Base-by-base conservation (phyloP, 2,797 vertebrate species). In the Lutjanus argentimaculatus region DNA sequence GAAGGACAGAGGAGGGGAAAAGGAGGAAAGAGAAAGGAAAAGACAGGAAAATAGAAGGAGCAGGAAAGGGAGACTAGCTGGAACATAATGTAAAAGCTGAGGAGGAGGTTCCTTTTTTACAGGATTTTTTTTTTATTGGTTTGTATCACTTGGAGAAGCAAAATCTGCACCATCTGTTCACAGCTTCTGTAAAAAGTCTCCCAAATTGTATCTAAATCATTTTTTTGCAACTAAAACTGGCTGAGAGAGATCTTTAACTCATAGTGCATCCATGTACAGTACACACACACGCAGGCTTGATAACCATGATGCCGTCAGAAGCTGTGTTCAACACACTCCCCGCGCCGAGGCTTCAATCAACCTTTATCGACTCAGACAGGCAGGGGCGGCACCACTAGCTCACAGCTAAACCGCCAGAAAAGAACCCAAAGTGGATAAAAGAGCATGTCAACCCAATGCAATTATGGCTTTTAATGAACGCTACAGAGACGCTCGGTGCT, bases 381-480 rank as follows among this genome's bases (percentile, higher is more conserved):
- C 82, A 76, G 90, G 86, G 82, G 85, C 72, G 74, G 84, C 46
- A 1, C 40, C 3, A 21, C 84, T 30, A 84, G 77, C 91, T 85
- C 71, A 55, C 85, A 71, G 79, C 79, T 68, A 87, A 90, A 89
- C 68, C 59, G 48, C 52, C 70, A 90, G 76, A 91, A 90, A 91
- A 75, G 67, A 85, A 85, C 78, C 81, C 85, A 85, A 92, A 93
- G 89, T 87, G 89, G 88, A 91, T 91, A 88, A 91, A 94, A 90
- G 93, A 92, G 88, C 89, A 91, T 93, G 93, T 95, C 93, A 94
- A 89, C 90, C 77, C 89, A 88, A 92, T 89, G 93, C 93, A 96
- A 95, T 96, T 95, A 95, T 88, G 89, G 89, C 91, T 89, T 94
- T 91, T 95, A 96, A 95, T 95, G 93, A 95, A 95, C 79, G 88